A percentile compares a stretch with the other conserved stretches of the same genome.
Evolutionary conservation across 2,888 invertebrate genomes (phyloP).

Genomic region (Tuta absoluta): DNA sequence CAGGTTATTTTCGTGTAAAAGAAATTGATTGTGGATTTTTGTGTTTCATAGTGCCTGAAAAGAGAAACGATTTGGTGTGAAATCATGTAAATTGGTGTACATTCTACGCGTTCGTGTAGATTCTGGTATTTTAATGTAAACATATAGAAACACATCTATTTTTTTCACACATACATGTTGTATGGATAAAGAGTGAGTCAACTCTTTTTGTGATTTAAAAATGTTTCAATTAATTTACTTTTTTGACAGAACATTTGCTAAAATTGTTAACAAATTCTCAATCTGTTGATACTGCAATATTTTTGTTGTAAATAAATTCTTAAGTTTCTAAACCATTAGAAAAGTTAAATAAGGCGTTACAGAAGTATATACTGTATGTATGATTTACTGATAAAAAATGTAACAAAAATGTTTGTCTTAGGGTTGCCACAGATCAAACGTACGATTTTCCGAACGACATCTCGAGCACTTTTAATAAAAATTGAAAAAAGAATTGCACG

Average conservation of each 20-base stretch:
- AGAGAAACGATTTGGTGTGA: neutral
- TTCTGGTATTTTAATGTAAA: neutral
- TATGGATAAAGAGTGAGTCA: neutral
- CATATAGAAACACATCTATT: neutral
- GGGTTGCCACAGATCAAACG: too few relatives aligned
- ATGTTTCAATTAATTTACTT: neutral
- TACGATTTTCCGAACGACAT: too few relatives aligned
- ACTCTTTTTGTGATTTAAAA: neutral
- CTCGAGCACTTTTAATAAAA: too few relatives aligned
- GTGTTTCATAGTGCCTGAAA: neutral
- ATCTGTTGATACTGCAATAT: slow-evolving; percentile 6
- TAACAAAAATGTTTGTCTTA: too few relatives aligned
- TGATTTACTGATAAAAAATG: neutral
- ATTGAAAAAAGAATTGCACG: too few relatives aligned
- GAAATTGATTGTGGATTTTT: neutral
- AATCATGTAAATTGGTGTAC: too few relatives aligned
- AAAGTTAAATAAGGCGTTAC: neutral
- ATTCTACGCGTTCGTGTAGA: neutral
- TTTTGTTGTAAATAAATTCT: slow-evolving; percentile 10
- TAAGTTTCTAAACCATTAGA: neutral
- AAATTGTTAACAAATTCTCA: slow-evolving; percentile 6
- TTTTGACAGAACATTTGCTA: neutral
- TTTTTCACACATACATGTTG: neutral
- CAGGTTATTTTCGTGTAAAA: neutral
- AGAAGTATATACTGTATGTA: neutral